Percentiles rank a stretch among this genome's conserved stretches.
phyloP scores from a whole-genome alignment of 2,113 vertebrate species.

The Chloebia gouldiae region DNA sequence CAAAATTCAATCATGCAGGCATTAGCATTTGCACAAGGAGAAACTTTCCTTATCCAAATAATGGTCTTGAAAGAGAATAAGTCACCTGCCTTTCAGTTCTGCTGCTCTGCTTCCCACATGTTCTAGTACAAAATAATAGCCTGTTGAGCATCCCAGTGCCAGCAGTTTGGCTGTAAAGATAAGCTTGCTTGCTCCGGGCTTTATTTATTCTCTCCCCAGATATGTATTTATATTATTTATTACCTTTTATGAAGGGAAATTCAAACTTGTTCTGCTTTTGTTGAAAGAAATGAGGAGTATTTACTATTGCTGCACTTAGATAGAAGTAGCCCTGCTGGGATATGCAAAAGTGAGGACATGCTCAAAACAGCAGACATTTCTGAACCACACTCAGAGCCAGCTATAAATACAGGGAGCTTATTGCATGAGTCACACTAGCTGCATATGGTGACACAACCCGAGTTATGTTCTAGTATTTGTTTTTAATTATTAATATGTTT shows the following conservation, averaged over 20 bases:
- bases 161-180: background rate
- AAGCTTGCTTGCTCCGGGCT: background rate
- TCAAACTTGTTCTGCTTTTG: background rate
- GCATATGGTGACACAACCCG: background rate
- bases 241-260: background rate
- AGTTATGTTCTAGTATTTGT: background rate
- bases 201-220: background rate
- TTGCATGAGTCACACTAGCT: background rate
- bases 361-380: background rate
- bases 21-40: background rate
- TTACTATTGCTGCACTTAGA: background rate
- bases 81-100: background rate
- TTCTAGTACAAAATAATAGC: background rate
- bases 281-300: background rate
- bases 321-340: background rate
- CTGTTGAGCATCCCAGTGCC: background rate
- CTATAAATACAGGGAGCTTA: background rate
- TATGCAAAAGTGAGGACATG: background rate
- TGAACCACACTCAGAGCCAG: background rate
- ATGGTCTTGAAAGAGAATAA: background rate
- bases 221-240: background rate
- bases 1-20: background rate
- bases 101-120: background rate
- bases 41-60: background rate
- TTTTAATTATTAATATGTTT: slow-evolving; percentile 48